These are phyloP conservation scores for Rotaria magnacalcarata DNA, from an alignment of 2,888 invertebrate species.

Conservation along the genomic window DNA sequence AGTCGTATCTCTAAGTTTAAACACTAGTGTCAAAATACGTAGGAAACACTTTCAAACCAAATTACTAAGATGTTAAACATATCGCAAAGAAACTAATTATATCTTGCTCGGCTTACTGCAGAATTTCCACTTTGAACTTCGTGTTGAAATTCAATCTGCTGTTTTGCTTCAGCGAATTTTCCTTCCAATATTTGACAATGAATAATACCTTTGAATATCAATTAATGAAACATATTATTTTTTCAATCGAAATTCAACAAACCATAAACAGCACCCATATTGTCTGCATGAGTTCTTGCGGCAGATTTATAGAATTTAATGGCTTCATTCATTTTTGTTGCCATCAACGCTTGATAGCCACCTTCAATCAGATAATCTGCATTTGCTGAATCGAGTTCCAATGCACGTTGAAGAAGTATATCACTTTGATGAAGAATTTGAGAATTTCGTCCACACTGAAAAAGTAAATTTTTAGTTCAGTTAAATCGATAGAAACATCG, in stretches of 20 bases:
- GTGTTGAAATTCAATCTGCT: slow-evolving; percentile 76
- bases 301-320: slow-evolving; percentile 74
- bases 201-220: slow-evolving; percentile 66
- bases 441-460: slow-evolving; percentile 61
- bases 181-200: slow-evolving; percentile 73
- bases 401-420: slow-evolving; percentile 73
- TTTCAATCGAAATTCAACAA: slow-evolving; percentile 70
- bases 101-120: too few relatives aligned
- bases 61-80: too few relatives aligned
- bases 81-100: too few relatives aligned
- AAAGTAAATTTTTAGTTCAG: slow-evolving; percentile 32
- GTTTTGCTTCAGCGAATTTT: slow-evolving; percentile 68
- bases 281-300: slow-evolving; percentile 76
- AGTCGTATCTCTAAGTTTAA: too few relatives aligned
- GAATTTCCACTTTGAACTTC: slow-evolving; percentile 38
- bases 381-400: slow-evolving; percentile 69
- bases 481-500: not conserved
- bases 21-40: too few relatives aligned
- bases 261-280: slow-evolving; percentile 74
- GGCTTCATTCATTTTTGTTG: slow-evolving; percentile 74
- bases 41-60: too few relatives aligned
- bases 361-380: slow-evolving; percentile 74
- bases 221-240: slow-evolving; percentile 65
- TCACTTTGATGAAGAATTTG: slow-evolving; percentile 71
- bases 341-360: slow-evolving; percentile 74